phyloP scores from a whole-genome alignment of 2,113 vertebrate genomes.

The Oostethus manadensis region DNA sequence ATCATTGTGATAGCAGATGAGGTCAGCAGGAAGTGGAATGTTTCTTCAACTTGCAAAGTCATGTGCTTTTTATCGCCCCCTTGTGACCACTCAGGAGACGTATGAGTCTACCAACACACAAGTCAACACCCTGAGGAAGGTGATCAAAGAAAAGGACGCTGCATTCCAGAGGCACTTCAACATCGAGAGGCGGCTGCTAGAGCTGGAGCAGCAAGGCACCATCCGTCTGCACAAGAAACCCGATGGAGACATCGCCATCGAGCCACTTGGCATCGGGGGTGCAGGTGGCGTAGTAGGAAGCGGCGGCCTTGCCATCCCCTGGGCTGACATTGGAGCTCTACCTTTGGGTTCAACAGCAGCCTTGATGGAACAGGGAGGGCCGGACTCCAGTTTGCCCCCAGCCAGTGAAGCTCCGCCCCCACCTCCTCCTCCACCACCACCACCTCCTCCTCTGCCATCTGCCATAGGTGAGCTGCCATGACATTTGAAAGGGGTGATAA shows the following conservation, averaged over 20 bases:
- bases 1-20: constrained; percentile 49
- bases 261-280: constrained; percentile 53
- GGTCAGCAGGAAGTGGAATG: constrained; percentile 59
- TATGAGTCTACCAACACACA: constrained; percentile 88
- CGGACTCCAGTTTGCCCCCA: constrained; percentile 56
- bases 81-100: constrained; percentile 78
- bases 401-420: constrained; percentile 67
- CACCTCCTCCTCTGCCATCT: constrained; percentile 79
- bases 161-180: constrained; percentile 82
- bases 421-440: constrained; percentile 77
- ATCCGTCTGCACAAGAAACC: constrained; percentile 75
- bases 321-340: constrained; percentile 44
- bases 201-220: constrained; percentile 68
- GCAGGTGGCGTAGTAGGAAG: constrained; percentile 23
- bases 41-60: constrained; percentile 41
- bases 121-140: constrained; percentile 84
- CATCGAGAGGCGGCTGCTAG: constrained; percentile 75
- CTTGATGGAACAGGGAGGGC: constrained; percentile 36
- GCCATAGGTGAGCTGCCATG: constrained; percentile 62
- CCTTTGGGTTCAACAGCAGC: constrained; percentile 34
- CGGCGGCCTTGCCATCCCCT: constrained; percentile 32
- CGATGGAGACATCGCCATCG: constrained; percentile 70
- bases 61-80: constrained; percentile 42
- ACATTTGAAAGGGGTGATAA: constrained; percentile 19
- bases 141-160: constrained; percentile 93